Conservation (phyloP, 2,888 invertebrate species). For the Anticlea derivata region DNA sequence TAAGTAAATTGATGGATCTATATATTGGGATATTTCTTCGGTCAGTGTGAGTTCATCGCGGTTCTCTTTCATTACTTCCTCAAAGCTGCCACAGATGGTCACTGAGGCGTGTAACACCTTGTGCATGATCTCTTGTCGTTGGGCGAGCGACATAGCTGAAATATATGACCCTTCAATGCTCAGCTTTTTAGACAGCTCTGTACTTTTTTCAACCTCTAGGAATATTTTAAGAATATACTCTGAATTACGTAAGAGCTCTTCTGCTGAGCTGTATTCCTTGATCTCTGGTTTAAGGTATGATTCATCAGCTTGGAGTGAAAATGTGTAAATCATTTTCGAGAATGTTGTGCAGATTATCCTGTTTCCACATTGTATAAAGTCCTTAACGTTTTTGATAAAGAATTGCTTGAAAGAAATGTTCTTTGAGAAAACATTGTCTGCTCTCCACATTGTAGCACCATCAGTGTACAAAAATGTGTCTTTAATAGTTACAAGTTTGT, state of each 20-base stretch:
- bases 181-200: slow-evolving; percentile 48
- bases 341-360: slow-evolving; percentile 66
- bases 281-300: slow-evolving; percentile 44
- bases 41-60: slow-evolving; percentile 47
- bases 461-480: slow-evolving; percentile 62
- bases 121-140: slow-evolving; percentile 62
- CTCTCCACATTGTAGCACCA: slow-evolving; percentile 64
- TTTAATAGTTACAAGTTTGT: slow-evolving; percentile 49
- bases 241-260: slow-evolving; percentile 53
- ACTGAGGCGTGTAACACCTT: slow-evolving; percentile 48
- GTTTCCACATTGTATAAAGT: slow-evolving; percentile 54
- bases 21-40: slow-evolving; percentile 57
- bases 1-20: slow-evolving; percentile 46
- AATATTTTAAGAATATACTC: slow-evolving; percentile 58
- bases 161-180: slow-evolving; percentile 58
- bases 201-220: slow-evolving; percentile 54
- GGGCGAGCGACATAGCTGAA: slow-evolving; percentile 61
- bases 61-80: slow-evolving; percentile 53
- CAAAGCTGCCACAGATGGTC: slow-evolving; percentile 58
- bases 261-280: slow-evolving; percentile 53
- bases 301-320: slow-evolving; percentile 48
- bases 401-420: slow-evolving; percentile 52
- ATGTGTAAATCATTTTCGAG: slow-evolving; percentile 57
- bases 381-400: slow-evolving; percentile 58
- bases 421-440: slow-evolving; percentile 48